A percentile compares a stretch with the other conserved stretches of the same genome.
phyloP scores from a whole-genome alignment of 30 jellyfish, hydroid and myxozoan genomes.

The Aurelia aurita complex sp. Pacific region DNA sequence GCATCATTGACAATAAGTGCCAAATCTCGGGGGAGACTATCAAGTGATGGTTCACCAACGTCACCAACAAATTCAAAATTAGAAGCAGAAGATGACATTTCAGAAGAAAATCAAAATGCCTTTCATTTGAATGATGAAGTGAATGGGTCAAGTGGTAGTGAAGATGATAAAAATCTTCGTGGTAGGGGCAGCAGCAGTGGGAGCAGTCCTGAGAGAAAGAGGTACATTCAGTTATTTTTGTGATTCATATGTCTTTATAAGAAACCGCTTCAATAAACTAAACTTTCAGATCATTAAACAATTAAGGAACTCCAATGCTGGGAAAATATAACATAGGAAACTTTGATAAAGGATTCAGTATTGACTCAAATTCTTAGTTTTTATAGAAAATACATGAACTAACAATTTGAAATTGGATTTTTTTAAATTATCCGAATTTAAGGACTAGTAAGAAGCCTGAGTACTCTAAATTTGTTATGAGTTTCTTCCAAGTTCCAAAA shows the following conservation, averaged over 20 bases:
- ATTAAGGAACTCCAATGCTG: no score
- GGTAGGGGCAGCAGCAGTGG: conserved; percentile 37
- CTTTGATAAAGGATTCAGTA: no score
- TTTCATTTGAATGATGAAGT: neutral
- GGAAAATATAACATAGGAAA: no score
- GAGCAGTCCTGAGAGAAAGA: conserved; percentile 58
- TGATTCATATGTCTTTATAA: neutral
- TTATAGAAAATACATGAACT: no score
- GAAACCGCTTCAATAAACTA: no score
- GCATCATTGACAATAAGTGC: conserved; percentile 70
- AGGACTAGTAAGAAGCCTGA: no score
- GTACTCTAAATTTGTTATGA: no score
- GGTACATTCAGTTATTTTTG: neutral
- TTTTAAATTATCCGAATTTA: no score
- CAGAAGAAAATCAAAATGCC: neutral
- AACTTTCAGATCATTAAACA: no score
- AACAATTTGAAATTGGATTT: no score
- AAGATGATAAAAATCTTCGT: conserved; percentile 27
- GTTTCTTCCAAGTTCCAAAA: no score
- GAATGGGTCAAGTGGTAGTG: conserved; percentile 49
- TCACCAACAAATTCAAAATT: neutral
- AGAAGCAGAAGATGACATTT: conserved; percentile 3
- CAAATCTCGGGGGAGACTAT: conserved; percentile 26
- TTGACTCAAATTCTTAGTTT: no score
- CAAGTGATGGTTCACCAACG: conserved; percentile 24